A percentile compares a stretch with the other conserved stretches of the same genome.
Conservation (phyloP, 1,140 invertebrate genomes). For the Magallana ariakensis region DNA sequence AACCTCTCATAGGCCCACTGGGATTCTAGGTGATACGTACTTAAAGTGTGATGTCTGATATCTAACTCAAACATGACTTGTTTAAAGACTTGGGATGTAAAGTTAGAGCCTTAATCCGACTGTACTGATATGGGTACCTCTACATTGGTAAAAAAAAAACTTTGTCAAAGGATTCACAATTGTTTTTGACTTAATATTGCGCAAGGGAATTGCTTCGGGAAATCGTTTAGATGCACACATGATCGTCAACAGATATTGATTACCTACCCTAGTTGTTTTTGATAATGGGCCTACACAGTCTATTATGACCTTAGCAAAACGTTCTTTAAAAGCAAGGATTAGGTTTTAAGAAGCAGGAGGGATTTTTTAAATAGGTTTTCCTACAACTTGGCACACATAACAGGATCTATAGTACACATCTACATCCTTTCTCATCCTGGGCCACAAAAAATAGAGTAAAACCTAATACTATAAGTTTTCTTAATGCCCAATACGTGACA, state of each 20-base stretch:
- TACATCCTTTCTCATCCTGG: slow-evolving; percentile 48
- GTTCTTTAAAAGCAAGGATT: background rate
- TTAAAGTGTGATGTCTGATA: too few species aligned
- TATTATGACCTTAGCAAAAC: slow-evolving; percentile 54
- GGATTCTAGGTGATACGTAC: too few species aligned
- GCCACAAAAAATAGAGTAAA: slow-evolving; percentile 40
- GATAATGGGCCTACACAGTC: slow-evolving; percentile 58
- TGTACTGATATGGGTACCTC: too few species aligned
- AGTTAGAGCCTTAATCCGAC: too few species aligned
- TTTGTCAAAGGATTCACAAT: too few species aligned
- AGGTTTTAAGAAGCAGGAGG: too few species aligned
- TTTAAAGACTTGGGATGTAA: too few species aligned
- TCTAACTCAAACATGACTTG: too few species aligned
- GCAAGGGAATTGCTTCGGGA: slow-evolving; percentile 62
- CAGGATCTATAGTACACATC: slow-evolving; percentile 48
- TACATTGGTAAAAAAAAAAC: too few species aligned
- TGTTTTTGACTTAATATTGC: too few species aligned
- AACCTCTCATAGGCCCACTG: too few species aligned
- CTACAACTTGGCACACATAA: slow-evolving; percentile 63
- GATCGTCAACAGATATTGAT: slow-evolving; percentile 60
- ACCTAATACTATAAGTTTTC: slow-evolving; percentile 49
- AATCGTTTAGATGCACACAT: slow-evolving; percentile 58
- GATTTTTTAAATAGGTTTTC: slow-evolving; percentile 58
- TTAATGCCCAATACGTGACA: slow-evolving; percentile 51
- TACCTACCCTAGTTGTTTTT: slow-evolving; percentile 55